These are phyloP conservation scores for Palaemon carinicauda DNA, from an alignment of 1,140 invertebrate species.

Conservation along the genomic window DNA sequence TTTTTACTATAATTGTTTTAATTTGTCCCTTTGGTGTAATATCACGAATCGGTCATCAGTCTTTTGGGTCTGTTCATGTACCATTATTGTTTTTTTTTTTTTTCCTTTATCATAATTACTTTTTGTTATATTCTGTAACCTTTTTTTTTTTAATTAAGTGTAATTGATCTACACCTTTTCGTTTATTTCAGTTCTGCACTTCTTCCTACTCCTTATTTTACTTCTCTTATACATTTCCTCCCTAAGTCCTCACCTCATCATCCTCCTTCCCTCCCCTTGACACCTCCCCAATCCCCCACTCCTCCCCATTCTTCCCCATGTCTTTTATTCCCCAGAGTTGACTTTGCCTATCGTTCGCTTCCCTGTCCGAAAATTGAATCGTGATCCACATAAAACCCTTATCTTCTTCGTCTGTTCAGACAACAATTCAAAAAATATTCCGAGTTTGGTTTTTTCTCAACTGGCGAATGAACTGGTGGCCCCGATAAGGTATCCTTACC, in stretches of 20 bases:
- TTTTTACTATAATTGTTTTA: no score
- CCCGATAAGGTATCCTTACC: neutral
- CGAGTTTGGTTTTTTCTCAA: neutral
- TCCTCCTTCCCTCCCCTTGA: neutral
- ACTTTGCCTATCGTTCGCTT: neutral
- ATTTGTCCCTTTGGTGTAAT: no score
- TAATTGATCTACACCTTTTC: neutral
- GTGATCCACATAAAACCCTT: conserved; percentile 29
- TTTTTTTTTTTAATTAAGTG: neutral
- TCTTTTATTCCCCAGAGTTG: neutral
- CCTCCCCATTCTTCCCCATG: neutral
- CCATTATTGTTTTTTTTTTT: no score
- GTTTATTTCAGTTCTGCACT: neutral
- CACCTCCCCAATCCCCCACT: neutral
- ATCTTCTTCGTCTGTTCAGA: conserved; percentile 11
- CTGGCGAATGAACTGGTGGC: neutral
- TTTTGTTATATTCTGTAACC: neutral
- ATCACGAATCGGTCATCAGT: no score
- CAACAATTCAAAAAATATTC: conserved; percentile 7
- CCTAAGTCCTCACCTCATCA: neutral
- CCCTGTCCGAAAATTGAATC: conserved; percentile 20
- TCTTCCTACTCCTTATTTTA: neutral
- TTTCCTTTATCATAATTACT: neutral
- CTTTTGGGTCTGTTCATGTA: no score
- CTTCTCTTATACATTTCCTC: no score